Evolutionary conservation across 92 coral and sea anemone species (phyloP).

Genomic region (Paramuricea clavata): DNA sequence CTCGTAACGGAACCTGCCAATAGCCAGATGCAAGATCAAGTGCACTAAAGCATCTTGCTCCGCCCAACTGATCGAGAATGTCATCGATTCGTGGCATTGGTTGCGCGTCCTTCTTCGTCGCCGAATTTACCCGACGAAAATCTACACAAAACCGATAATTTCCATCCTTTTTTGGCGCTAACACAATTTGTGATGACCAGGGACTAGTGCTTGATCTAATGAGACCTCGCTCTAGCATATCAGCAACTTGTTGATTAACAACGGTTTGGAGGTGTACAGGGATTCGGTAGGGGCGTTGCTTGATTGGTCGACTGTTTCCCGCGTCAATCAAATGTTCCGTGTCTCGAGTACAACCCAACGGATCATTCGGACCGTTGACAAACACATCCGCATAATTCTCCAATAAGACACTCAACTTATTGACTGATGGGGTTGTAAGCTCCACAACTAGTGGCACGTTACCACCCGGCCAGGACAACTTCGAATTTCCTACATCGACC

Average conservation of each 20-base stretch:
- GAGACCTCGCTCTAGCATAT: constrained; percentile 56
- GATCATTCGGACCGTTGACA: background rate
- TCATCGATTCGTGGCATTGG: constrained; percentile 56
- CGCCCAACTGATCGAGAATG: constrained; percentile 53
- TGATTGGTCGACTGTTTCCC: background rate
- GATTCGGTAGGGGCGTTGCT: constrained; percentile 18
- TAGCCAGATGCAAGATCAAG: constrained; percentile 58
- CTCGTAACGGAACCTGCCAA: constrained; percentile 50
- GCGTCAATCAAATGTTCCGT: background rate
- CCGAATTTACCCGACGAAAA: constrained; percentile 36
- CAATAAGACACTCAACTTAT: background rate
- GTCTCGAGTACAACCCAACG: background rate
- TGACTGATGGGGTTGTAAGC: background rate
- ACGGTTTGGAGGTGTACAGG: constrained; percentile 19
- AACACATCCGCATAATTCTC: background rate
- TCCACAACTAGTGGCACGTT: background rate
- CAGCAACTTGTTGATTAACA: constrained; percentile 11
- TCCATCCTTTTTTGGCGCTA: constrained; percentile 55
- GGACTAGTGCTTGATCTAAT: constrained; percentile 57
- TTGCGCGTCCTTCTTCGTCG: constrained; percentile 43
- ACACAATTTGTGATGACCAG: constrained; percentile 61
- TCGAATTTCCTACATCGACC: constrained; percentile 1
- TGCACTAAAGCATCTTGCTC: constrained; percentile 42
- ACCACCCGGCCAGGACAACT: background rate
- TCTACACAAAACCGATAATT: constrained; percentile 43